Conservation (phyloP, 2,113 vertebrate genomes). For the Alligator mississippiensis region DNA sequence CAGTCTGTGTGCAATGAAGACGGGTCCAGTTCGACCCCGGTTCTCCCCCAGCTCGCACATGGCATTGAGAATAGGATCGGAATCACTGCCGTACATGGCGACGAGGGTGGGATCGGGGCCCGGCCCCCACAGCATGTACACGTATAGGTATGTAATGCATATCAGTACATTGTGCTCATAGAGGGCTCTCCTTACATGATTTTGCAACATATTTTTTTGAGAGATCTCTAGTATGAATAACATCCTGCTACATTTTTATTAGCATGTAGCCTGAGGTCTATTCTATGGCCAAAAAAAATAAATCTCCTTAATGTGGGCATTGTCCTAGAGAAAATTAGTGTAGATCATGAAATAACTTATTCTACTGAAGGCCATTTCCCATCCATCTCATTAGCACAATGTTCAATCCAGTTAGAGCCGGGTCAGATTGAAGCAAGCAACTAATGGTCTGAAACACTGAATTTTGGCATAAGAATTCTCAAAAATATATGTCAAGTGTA, state of each 20-base stretch:
- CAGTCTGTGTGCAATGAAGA: no score
- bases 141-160: neutral
- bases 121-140: no score
- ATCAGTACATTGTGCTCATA: neutral
- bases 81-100: no score
- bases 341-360: slow-evolving; percentile 64
- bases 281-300: slow-evolving; percentile 54
- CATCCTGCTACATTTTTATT: neutral
- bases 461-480: slow-evolving; percentile 16
- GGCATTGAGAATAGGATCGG: no score
- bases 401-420: slow-evolving; percentile 58
- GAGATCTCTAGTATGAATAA: neutral
- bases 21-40: no score
- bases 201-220: slow-evolving; percentile 29
- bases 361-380: slow-evolving; percentile 64
- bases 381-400: slow-evolving; percentile 66
- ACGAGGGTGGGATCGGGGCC: no score
- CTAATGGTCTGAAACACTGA: slow-evolving; percentile 64
- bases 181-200: neutral
- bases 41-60: no score
- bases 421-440: slow-evolving; percentile 59
- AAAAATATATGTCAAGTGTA: slow-evolving; percentile 3
- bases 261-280: slow-evolving; percentile 21
- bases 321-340: slow-evolving; percentile 62
- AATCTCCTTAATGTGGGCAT: slow-evolving; percentile 55